Conservation (phyloP, 1,140 invertebrate genomes). For the Pseudoatta argentina region DNA sequence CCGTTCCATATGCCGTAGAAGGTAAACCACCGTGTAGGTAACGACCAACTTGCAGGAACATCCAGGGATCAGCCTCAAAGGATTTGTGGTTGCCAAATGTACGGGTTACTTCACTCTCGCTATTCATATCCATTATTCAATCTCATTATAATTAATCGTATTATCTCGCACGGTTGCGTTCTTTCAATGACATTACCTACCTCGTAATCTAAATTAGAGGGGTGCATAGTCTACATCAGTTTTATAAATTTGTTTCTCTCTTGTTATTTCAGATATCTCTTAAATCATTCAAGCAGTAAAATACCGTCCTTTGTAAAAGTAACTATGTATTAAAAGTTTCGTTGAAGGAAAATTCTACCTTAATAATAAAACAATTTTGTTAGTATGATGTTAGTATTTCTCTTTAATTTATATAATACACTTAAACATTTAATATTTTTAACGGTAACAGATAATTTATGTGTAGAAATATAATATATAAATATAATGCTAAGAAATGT, state of each 20-base stretch:
- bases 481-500: background rate
- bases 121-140: slow-evolving; percentile 71
- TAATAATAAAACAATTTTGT: slow-evolving; percentile 1
- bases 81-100: slow-evolving; percentile 60
- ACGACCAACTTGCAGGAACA: slow-evolving; percentile 73
- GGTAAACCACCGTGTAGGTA: slow-evolving; percentile 61
- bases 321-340: background rate
- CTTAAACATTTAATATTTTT: background rate
- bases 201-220: background rate
- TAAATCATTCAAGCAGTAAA: background rate
- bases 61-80: slow-evolving; percentile 69
- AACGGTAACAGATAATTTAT: background rate
- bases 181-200: background rate
- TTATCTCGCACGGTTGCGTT: slow-evolving; percentile 11
- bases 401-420: background rate
- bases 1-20: slow-evolving; percentile 34
- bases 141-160: slow-evolving; percentile 54
- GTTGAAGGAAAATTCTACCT: background rate
- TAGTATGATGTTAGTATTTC: too few relatives aligned
- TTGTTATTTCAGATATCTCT: background rate
- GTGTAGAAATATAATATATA: background rate
- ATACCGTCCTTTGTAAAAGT: background rate
- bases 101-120: slow-evolving; percentile 33
- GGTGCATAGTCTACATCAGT: background rate
- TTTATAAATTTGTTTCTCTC: background rate